Evolutionary conservation across 2,113 vertebrate species (phyloP), one percentile per base, ranked within the genome.

Genomic region (Marcusenius ussheri): DNA sequence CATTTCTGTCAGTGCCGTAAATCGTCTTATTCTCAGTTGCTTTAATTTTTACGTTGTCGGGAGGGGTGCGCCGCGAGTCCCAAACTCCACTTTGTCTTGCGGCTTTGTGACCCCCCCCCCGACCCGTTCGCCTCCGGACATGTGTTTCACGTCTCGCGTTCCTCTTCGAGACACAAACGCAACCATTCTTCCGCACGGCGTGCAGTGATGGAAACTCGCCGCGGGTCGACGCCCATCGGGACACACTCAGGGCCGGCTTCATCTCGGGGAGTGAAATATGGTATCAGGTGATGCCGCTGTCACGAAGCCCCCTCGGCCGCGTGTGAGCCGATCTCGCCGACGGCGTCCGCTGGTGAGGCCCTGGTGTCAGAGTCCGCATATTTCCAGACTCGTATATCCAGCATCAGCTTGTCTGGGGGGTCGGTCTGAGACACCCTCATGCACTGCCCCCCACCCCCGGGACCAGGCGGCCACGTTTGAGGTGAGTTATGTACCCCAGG

Each of bases 381-480:
- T 51, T 74, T 50, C 46, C 94, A 94, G 93, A 91, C 42, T 92
- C 92, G 74, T 90, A 94, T 91, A 90, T 83, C 91, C 17, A 92
- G 66, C 45, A 8, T 74, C 24, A 3, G 87, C 89, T 89, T 46
- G 17, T 0, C 49, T 89, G 89, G n/a, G 90, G n/a, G 83, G 74
- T 89, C 3, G 1, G 27, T 46, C 86, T 90, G 49, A 83, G 35
- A 13, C 5, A 47, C 15, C 24, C 35, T 62, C 87, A 66, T 66
- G n/a, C 58, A 35, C 49, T 19, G 51, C 24, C 83, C 0, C 27
- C 21, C 83, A 0, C 51, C 39, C 27, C 47, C 9, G 35, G 47
- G 31, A 24, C 24, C 39, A 51, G 56, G 86, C 27, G 1, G 62
- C 46, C 53, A 53, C 27, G 9, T 83, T 66, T 87, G 88, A 51